Evolutionary conservation across 1,140 invertebrate species (phyloP).

Genomic region (Aphaenogaster rudis): DNA sequence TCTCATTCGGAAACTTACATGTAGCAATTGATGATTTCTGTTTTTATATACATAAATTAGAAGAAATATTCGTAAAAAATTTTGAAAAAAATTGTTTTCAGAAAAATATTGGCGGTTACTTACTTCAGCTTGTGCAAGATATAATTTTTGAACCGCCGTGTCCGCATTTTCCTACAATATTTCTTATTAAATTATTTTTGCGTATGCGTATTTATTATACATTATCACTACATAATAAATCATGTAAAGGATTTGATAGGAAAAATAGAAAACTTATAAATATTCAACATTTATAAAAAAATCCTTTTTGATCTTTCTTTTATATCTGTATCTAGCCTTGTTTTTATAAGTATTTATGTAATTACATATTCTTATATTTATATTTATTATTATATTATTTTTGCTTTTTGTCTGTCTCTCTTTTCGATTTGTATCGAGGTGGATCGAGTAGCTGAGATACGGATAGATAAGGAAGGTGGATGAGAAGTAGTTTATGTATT

Average conservation of each 20-base stretch:
- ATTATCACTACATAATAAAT: background rate
- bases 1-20: background rate
- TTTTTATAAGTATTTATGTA: background rate
- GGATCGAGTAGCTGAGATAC: too few relatives aligned
- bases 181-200: background rate
- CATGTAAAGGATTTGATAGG: background rate
- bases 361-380: too few relatives aligned
- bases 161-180: background rate
- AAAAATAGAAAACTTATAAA: background rate
- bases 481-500: too few relatives aligned
- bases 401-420: too few relatives aligned
- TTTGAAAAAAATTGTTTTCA: background rate
- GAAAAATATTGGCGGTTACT: background rate
- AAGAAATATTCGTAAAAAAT: background rate
- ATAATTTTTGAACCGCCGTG: background rate
- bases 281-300: background rate
- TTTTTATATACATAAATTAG: background rate
- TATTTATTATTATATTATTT: too few relatives aligned
- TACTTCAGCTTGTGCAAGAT: background rate
- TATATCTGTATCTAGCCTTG: background rate
- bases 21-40: background rate
- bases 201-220: slow-evolving; percentile 22
- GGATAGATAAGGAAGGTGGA: too few relatives aligned
- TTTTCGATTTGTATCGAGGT: too few relatives aligned
- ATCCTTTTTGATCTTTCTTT: background rate